Evolutionary conservation across 2,797 vertebrate species (phyloP).

Genomic region (Enteromius unitaeniatus): DNA sequence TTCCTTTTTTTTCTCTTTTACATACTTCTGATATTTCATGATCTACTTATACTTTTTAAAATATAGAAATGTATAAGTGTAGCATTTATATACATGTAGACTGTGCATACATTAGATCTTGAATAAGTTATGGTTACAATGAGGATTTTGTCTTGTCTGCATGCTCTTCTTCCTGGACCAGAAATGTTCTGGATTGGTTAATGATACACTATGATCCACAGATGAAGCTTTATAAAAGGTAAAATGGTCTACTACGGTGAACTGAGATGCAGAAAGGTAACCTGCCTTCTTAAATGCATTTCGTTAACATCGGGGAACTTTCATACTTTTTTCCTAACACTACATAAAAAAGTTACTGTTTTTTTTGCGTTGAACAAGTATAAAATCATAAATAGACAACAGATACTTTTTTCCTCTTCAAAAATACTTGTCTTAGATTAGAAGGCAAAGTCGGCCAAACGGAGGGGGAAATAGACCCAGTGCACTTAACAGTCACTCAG

Average conservation of each 20-base stretch:
- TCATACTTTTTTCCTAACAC: conserved; percentile 38
- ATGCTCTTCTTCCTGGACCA: conserved; percentile 14
- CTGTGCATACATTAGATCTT: conserved; percentile 40
- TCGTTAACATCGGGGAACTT: conserved; percentile 30
- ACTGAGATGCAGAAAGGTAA: conserved; percentile 28
- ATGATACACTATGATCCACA: conserved; percentile 17
- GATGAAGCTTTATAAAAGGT: conserved; percentile 30
- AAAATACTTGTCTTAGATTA: conserved; percentile 70
- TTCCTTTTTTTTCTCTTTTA: neutral
- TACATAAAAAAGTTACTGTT: conserved; percentile 25
- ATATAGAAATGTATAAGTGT: conserved; percentile 42
- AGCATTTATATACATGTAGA: conserved; percentile 43
- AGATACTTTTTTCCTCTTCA: conserved; percentile 62
- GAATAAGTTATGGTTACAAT: conserved; percentile 8
- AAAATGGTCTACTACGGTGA: conserved; percentile 5
- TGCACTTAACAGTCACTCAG: conserved; percentile 72
- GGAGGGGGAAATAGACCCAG: conserved; percentile 67
- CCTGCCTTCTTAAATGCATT: conserved; percentile 35
- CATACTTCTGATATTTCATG: conserved; percentile 36
- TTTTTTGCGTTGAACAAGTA: conserved; percentile 35
- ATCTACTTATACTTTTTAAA: conserved; percentile 42
- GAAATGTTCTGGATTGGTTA: conserved; percentile 22
- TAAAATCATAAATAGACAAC: conserved; percentile 65
- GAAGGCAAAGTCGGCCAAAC: conserved; percentile 70
- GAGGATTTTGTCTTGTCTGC: conserved; percentile 1